A percentile compares a stretch with the other conserved stretches of the same genome.
phyloP scores from a whole-genome alignment of 2,797 vertebrate species.

The Sandelia bainsii region DNA sequence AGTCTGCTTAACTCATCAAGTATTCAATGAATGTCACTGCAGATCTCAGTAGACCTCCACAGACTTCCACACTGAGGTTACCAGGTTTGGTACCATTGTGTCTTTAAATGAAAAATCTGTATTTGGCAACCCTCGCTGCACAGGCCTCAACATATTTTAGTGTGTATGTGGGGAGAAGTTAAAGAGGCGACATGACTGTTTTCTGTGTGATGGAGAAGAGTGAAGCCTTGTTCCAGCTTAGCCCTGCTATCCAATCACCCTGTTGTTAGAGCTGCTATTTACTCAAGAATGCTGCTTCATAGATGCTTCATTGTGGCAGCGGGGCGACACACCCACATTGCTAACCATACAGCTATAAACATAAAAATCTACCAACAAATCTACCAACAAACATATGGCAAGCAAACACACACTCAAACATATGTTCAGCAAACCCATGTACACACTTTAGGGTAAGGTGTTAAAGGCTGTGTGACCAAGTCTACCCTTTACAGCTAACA shows the following conservation, averaged over 20 bases:
- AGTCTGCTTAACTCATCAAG: neutral
- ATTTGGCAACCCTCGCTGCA: neutral
- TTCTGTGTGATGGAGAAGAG: slow-evolving; percentile 32
- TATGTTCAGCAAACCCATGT: neutral
- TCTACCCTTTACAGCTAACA: slow-evolving; percentile 20
- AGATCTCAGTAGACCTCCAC: neutral
- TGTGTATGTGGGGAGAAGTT: neutral
- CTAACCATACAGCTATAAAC: slow-evolving; percentile 14
- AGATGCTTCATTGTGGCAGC: slow-evolving; percentile 28
- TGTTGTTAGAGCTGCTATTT: slow-evolving; percentile 43
- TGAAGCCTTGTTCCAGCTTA: slow-evolving; percentile 33
- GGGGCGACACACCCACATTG: slow-evolving; percentile 25
- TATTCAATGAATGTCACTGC: neutral
- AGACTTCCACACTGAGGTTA: too few relatives aligned
- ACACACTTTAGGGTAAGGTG: slow-evolving; percentile 27
- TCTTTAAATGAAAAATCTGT: neutral
- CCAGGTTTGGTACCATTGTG: neutral
- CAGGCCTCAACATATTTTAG: neutral
- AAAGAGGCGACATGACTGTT: slow-evolving; percentile 1
- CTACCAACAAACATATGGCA: slow-evolving; percentile 18
- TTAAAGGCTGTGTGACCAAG: slow-evolving; percentile 11
- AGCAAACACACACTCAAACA: slow-evolving; percentile 5
- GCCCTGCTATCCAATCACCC: slow-evolving; percentile 50
- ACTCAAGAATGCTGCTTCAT: slow-evolving; percentile 58
- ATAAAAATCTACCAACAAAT: slow-evolving; percentile 24